Evolutionary conservation across 2,797 vertebrate species (phyloP).

Genomic region (Anas bernieri): DNA sequence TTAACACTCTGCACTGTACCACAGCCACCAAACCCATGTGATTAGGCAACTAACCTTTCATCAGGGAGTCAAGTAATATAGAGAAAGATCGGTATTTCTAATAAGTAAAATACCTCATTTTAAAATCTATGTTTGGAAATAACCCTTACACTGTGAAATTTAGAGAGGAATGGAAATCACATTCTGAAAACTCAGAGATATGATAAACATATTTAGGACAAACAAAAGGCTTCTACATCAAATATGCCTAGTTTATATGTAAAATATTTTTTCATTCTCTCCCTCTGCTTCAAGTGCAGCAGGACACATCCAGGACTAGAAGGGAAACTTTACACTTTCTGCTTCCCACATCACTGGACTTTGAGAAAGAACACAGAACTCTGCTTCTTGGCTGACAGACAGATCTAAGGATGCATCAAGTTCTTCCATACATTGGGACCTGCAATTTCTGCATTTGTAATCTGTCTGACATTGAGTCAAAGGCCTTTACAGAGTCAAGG

Average conservation of each 20-base stretch:
- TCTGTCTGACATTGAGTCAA: neutral
- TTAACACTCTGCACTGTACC: constrained; percentile 23
- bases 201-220: neutral
- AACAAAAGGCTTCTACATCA: neutral
- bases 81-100: neutral
- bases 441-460: neutral
- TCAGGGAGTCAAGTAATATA: constrained; percentile 2
- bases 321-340: neutral
- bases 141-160: neutral
- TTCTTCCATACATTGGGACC: neutral
- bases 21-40: constrained; percentile 22
- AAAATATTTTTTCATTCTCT: neutral
- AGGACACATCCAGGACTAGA: neutral
- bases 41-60: constrained; percentile 45
- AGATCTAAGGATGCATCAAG: neutral
- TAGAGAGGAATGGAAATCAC: neutral
- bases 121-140: constrained; percentile 31
- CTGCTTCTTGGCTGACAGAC: neutral
- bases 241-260: neutral
- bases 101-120: constrained; percentile 49
- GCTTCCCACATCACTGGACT: neutral
- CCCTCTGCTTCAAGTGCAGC: neutral
- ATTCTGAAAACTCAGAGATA: constrained; percentile 3
- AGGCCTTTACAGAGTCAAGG: neutral
- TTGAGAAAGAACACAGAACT: neutral